phyloP scores from a whole-genome alignment of 2,797 vertebrate genomes.

The Argentina silus region DNA sequence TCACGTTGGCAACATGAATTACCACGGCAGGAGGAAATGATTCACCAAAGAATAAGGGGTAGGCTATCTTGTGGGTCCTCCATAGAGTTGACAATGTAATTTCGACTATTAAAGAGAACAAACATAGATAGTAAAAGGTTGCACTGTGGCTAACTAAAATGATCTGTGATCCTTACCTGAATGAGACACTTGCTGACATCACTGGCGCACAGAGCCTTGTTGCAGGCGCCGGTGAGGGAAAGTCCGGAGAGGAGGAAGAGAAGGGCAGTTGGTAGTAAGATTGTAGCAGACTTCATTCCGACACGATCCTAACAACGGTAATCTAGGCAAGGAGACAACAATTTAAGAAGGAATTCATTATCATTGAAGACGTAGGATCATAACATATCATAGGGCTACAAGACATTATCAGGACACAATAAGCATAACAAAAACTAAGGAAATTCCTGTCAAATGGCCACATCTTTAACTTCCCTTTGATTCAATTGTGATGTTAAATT shows the following conservation, averaged over 20 bases:
- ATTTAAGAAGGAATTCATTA: background rate
- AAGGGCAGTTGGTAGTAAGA: slow-evolving; percentile 70
- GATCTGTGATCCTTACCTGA: slow-evolving; percentile 78
- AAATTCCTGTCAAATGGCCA: background rate
- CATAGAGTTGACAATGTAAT: background rate
- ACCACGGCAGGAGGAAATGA: background rate
- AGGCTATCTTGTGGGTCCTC: background rate
- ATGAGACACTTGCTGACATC: slow-evolving; percentile 99
- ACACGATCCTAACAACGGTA: slow-evolving; percentile 19
- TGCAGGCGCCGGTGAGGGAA: slow-evolving; percentile 84
- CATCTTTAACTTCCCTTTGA: slow-evolving; percentile 2
- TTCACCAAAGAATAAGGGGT: background rate
- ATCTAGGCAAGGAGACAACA: slow-evolving; percentile 1
- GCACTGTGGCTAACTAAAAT: too few species aligned
- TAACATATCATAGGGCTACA: background rate
- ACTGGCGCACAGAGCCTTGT: slow-evolving; percentile 96
- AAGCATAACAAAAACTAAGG: background rate
- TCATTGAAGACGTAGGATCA: background rate
- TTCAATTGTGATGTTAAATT: slow-evolving; percentile 42
- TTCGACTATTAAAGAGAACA: background rate
- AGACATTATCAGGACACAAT: slow-evolving; percentile 4
- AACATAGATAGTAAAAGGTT: too few species aligned
- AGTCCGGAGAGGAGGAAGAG: slow-evolving; percentile 82
- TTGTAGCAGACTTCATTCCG: slow-evolving; percentile 85
- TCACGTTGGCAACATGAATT: background rate